Base-by-base conservation (phyloP, 1,140 invertebrate genomes). In the Lerema accius region DNA sequence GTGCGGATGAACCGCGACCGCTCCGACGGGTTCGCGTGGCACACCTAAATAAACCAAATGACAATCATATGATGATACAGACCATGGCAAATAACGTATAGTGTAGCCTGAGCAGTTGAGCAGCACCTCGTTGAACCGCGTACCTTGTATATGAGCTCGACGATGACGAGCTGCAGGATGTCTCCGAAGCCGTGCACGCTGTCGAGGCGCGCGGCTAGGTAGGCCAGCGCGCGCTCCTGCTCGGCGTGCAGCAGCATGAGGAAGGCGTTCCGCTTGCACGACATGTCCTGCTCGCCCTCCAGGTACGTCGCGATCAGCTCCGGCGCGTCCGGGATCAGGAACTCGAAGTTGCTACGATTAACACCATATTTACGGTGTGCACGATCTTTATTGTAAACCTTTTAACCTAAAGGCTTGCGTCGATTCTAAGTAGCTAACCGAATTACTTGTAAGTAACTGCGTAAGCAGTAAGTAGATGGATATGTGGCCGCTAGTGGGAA, bases 101-200 rank as follows among this genome's bases (percentile, higher is more conserved):
- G n/a, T n/a, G n/a, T n/a, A n/a, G n/a, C n/a, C n/a, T n/a, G n/a
- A n/a, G n/a, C n/a, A n/a, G n/a, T n/a, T n/a, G n/a, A n/a, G n/a
- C n/a, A n/a, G n/a, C n/a, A n/a, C n/a, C n/a, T n/a, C n/a, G n/a
- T n/a, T n/a, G n/a, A n/a, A n/a, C n/a, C n/a, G 56, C 23, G 58
- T 39, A 99, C 98, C 94, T 99, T 99, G 82, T 99, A 99, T 77
- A 99, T 99, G 0, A 99, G 93, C 90, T 99, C 99, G 0, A 99
- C 99, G 82, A 99, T 99, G 16, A 99, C 98, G 35, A 99, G 92
- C 86, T 99, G 99, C 4, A 99, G 91, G 71, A 99, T 99, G 86
- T 99, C 99, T 9, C 98, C 98, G 90, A 99, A 99, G 19, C 94
- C 95, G 72, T 96, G 96, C 42, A 98, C 97, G 91, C 97, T 96